Percentiles rank a stretch among this genome's conserved stretches.
phyloP scores from a whole-genome alignment of 2,113 vertebrate genomes.

The Coracopsis vasa region DNA sequence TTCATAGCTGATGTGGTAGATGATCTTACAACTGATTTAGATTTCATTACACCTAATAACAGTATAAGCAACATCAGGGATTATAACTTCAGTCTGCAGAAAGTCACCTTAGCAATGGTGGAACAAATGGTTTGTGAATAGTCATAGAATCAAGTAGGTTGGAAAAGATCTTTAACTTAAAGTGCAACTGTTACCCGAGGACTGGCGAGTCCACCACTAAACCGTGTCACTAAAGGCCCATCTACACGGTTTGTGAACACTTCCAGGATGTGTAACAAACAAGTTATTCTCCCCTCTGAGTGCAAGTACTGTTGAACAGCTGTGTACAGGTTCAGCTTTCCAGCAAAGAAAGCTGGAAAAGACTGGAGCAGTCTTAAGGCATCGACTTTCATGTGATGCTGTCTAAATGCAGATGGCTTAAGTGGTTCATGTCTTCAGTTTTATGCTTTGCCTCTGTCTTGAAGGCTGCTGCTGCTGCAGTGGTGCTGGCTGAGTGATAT shows the following conservation, averaged over 20 bases:
- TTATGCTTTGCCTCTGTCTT: background rate
- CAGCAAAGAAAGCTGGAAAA: background rate
- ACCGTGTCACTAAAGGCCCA: background rate
- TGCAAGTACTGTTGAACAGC: background rate
- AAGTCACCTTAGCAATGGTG: background rate
- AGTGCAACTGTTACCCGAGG: background rate
- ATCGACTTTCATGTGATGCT: background rate
- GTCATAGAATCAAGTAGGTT: background rate
- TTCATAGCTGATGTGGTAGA: background rate
- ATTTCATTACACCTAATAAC: background rate
- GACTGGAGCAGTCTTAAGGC: background rate
- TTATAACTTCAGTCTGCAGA: background rate
- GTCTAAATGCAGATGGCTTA: conserved; percentile 22
- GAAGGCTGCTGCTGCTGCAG: background rate
- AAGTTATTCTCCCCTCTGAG: background rate
- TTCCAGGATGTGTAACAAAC: background rate
- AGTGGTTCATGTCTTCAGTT: background rate
- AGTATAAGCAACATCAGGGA: background rate
- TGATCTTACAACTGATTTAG: background rate
- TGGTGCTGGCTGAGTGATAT: background rate
- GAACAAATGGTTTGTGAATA: background rate
- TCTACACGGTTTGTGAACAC: background rate
- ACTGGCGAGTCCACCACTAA: background rate
- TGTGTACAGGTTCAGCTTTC: background rate
- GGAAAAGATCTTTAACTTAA: background rate